phyloP scores from a whole-genome alignment of 2,888 invertebrate genomes.

The Pristionchus exspectatus region DNA sequence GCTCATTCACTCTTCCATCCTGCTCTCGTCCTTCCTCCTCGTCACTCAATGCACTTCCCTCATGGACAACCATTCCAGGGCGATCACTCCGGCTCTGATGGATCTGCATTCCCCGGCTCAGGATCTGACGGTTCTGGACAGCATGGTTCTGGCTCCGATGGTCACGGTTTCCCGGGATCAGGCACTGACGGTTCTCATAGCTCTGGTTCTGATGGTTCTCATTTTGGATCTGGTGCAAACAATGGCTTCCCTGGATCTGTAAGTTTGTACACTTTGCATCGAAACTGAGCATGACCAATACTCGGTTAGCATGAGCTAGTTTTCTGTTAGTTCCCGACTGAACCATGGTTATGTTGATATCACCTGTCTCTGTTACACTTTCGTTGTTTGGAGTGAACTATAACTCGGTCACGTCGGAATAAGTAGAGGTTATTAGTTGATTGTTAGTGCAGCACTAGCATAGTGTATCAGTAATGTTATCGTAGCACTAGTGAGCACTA shows the following conservation, averaged over 20 bases:
- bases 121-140: constrained; percentile 34
- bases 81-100: neutral
- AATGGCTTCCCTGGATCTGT: constrained; percentile 14
- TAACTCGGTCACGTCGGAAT: neutral
- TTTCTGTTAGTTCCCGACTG: neutral
- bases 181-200: neutral
- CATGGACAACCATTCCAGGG: constrained; percentile 18
- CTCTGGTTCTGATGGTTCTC: constrained; percentile 33
- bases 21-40: neutral
- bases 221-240: neutral
- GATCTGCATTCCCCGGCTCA: neutral
- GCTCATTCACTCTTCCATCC: neutral
- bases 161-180: constrained; percentile 25
- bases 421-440: neutral
- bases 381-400: constrained; percentile 10
- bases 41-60: neutral
- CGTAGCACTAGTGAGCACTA: neutral
- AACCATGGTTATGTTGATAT: neutral
- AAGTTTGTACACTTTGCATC: neutral
- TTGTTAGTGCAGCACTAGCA: neutral
- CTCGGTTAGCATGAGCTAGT: constrained; percentile 20
- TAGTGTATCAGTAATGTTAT: too few relatives aligned
- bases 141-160: constrained; percentile 16
- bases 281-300: neutral
- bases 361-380: constrained; percentile 20